Conservation (phyloP, 2,888 invertebrate genomes). For the Electrophaes corylata region DNA sequence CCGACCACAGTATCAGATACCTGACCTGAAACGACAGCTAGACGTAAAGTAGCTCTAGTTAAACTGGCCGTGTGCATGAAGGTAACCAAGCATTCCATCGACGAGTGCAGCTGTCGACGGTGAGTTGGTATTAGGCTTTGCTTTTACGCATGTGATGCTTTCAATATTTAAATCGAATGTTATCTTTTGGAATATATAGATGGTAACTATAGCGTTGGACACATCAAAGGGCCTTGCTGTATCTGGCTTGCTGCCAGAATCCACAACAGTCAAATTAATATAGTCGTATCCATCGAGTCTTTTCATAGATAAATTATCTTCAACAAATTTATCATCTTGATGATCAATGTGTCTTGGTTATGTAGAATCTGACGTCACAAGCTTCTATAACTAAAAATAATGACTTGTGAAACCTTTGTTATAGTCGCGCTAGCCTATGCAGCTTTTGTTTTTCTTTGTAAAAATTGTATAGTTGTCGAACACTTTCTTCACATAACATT, state of each 20-base stretch:
- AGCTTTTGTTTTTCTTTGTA: conserved; percentile 45
- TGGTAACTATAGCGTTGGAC: conserved; percentile 21
- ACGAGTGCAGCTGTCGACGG: conserved; percentile 73
- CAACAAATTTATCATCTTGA: conserved; percentile 37
- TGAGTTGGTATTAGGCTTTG: conserved; percentile 73
- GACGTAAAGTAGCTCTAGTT: conserved; percentile 75
- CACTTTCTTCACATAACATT: conserved; percentile 16
- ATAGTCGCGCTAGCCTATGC: conserved; percentile 14
- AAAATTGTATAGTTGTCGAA: conserved; percentile 7
- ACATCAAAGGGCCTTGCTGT: conserved; percentile 26
- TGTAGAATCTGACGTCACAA: conserved; percentile 29
- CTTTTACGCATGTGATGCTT: conserved; percentile 49
- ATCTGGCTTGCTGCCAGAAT: conserved; percentile 53
- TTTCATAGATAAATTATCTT: conserved; percentile 42
- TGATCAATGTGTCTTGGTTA: conserved; percentile 30
- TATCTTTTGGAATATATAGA: conserved; percentile 36
- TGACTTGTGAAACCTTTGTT: not conserved
- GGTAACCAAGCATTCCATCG: conserved; percentile 78
- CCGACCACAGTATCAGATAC: conserved; percentile 70
- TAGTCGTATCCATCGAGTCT: conserved; percentile 60
- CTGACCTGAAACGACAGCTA: conserved; percentile 64
- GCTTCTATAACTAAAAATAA: not conserved
- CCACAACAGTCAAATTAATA: conserved; percentile 40
- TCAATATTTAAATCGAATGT: conserved; percentile 27
- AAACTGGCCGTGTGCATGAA: conserved; percentile 76